Evolutionary conservation across 37 sponge, comb jelly and placozoan genomes (phyloP), one percentile per base, ranked within the genome.

Genomic region (Eunapius fragilis): DNA sequence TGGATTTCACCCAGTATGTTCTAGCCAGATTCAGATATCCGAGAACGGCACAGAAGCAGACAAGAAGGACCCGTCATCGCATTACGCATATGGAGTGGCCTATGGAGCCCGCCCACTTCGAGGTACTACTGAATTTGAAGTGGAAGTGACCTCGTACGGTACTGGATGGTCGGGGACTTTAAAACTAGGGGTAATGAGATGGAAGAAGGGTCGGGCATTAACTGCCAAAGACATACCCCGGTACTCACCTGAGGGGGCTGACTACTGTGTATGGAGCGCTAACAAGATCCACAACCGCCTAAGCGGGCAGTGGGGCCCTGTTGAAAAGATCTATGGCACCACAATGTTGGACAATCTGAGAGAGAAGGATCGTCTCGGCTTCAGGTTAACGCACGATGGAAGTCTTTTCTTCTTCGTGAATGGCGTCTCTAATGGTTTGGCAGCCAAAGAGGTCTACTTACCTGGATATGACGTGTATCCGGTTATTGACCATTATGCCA

Each of bases 401-500:
- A 75, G n/a, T 2, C 82, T 95, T 2, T 28, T 36, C 32, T 95
- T 95, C 80, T 85, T 89, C 79, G 89, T 92, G 28, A 90, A 95
- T 85, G 94, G 94, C 33, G 45, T 27, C 35, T 71, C n/a, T 14
- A 88, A 92, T 25, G 96, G 93, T 11, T n/a, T 82, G 19, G 94
- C 91, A 2, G 86, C 88, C 37, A 74, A 90, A 32, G 77, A 85
- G 37, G 50, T 91, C 6, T 88, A 88, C 70, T 41, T 68, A 36
- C 81, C 73, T 17, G 96, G 89, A 9, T 81, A 79, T 37, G 86
- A 93, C 0, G 83, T 95, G 41, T 95, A 92, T 31, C 71, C 89
- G 2, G 93, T 95, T 10, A 94, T 95, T 47, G 96, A 95, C 70
- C 96, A 95, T 72, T 95, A 95, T 74, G 96, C 91, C 26, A 89